Evolutionary conservation across 2,113 vertebrate species (phyloP).

Genomic region (Nycticorax nycticorax): DNA sequence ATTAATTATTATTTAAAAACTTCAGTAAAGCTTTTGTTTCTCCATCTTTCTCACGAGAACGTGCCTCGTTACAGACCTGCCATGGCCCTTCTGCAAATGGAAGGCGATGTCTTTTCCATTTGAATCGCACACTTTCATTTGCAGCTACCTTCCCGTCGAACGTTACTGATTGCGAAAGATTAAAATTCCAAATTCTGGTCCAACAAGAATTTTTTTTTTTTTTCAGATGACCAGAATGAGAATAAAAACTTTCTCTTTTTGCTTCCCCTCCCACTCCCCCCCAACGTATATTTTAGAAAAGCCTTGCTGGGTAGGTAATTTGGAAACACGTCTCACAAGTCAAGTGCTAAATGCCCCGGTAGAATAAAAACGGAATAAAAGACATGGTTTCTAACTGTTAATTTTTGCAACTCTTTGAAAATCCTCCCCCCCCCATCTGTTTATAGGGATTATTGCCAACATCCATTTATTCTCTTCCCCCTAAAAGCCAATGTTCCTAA

Average conservation of each 20-base stretch:
- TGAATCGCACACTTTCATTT: neutral
- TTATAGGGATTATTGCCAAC: slow-evolving; percentile 31
- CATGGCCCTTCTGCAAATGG: neutral
- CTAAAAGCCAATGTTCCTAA: neutral
- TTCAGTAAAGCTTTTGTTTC: neutral
- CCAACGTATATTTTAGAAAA: neutral
- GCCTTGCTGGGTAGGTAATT: neutral
- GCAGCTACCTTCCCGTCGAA: neutral
- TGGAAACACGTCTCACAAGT: neutral
- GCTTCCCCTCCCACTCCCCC: rapidly evolving
- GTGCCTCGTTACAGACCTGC: neutral
- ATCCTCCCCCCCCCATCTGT: neutral
- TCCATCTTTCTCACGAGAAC: neutral
- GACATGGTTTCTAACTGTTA: slow-evolving; percentile 25
- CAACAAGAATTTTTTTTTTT: neutral
- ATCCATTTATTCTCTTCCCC: neutral
- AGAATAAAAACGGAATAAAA: neutral
- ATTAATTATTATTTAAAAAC: slow-evolving; percentile 7
- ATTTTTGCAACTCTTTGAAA: slow-evolving; percentile 70
- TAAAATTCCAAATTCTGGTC: neutral
- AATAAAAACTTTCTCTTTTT: neutral
- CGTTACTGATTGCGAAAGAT: neutral
- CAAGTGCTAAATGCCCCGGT: neutral
- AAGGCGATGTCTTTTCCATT: neutral
- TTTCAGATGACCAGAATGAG: neutral